Percentiles rank a stretch among this genome's conserved stretches.
phyloP scores from a whole-genome alignment of 2,888 invertebrate species.

The Melipona beecheii region DNA sequence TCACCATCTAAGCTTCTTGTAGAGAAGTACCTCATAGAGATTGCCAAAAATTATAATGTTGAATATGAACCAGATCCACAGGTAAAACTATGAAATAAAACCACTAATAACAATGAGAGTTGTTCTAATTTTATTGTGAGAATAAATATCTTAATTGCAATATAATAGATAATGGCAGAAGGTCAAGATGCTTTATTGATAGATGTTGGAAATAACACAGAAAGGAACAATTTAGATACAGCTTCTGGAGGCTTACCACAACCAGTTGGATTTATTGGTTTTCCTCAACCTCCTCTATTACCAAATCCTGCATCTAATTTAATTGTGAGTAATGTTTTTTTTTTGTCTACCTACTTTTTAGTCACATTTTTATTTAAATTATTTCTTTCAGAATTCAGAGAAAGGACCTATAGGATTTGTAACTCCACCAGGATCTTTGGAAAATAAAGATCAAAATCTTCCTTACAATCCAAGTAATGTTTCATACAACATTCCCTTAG shows the following conservation, averaged over 20 bases:
- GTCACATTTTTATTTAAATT: not conserved
- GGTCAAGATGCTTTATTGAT: constrained; percentile 85
- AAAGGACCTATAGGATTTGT: constrained; percentile 78
- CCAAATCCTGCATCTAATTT: constrained; percentile 84
- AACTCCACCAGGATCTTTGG: constrained; percentile 66
- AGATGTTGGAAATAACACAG: constrained; percentile 77
- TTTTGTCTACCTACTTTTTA: not conserved
- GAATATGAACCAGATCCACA: constrained; percentile 98
- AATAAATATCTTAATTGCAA: constrained; percentile 11
- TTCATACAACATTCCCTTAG: constrained; percentile 90
- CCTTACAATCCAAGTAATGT: constrained; percentile 83
- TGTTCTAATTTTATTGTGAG: not conserved
- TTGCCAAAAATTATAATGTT: constrained; percentile 97
- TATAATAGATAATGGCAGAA: constrained; percentile 88
- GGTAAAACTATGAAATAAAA: constrained; percentile 52
- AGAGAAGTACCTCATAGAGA: constrained; percentile 97
- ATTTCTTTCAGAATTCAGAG: constrained; percentile 62
- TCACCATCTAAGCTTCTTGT: constrained; percentile 98
- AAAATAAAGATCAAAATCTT: constrained; percentile 78
- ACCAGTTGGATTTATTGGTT: constrained; percentile 93
- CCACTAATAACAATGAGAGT: not conserved
- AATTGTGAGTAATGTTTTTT: constrained; percentile 63
- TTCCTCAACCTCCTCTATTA: constrained; percentile 89
- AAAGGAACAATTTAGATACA: constrained; percentile 86
- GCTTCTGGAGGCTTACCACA: constrained; percentile 85